Base-by-base conservation (phyloP, 2,888 invertebrate species). In the Caradrina kadenii region DNA sequence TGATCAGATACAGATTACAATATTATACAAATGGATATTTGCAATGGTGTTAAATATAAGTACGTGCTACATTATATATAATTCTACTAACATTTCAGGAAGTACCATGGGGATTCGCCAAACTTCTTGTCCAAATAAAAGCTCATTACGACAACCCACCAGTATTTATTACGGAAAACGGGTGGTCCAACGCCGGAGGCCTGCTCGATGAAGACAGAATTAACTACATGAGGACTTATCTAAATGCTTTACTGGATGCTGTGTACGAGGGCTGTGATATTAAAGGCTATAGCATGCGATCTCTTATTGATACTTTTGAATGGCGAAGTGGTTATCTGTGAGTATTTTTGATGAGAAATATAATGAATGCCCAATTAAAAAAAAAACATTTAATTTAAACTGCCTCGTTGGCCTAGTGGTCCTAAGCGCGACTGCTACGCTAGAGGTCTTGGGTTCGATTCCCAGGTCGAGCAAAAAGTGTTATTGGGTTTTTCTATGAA, bases 271-370 rank as follows among this genome's bases (percentile, higher is more conserved):
- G 95, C 0, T 96, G 95, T 66, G 91, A 96, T 78, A 86, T 96
- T 1, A 88, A 82, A 69, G 96, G 96, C 0, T 97, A 97, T 83
- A 94, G 96, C 0, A 96, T 94, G 0, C 97, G 97, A 97, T 96
- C 96, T 42, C 88, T 97, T 7, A 94, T 97, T 85, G 97, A 97
- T 82, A 97, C 96, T 81, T 97, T 97, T 82, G 97, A 97, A 87
- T 97, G 97, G 97, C 88, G 88, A 17, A 82, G 85, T 53, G 97
- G 97, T 45, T 97, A 96, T 84, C 92, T 89, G 96, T 96, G 87
- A 94, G 96, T 73, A 42, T 65, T 89, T 55, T 45, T 19, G 3
- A 42, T 26, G 26, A 26, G 26, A 4, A 26, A 26, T 26, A 4
- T 26, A 26, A 26, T 26, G 4, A 26, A 26, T 26, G 26, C 4